Evolutionary conservation across 2,888 invertebrate genomes (phyloP), one percentile per base, ranked within the genome.

Genomic region (Autographa gamma): DNA sequence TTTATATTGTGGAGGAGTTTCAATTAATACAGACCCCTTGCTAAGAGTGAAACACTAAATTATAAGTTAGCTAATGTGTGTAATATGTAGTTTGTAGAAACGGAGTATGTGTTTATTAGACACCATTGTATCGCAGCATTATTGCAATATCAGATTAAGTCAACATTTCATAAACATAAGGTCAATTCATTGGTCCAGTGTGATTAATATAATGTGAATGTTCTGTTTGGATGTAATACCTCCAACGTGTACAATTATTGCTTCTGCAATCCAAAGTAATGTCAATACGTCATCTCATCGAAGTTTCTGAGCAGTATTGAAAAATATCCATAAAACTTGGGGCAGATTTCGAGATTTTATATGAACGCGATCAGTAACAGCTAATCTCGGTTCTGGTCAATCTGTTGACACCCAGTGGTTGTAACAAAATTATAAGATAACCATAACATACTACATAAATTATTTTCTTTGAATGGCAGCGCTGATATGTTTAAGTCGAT

Each of bases 1-100:
- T 86, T 85, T 80, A 79, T 79, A 75, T 69, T 64, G 68, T 67
- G 68, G 70, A 73, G 13, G 74, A 67, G 64, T 77, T 75, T 71
- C 60, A 79, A 82, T 85, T 81, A 78, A 80, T 80, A 74, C 63
- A 52, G 60, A 73, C 63, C 66, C 63, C 52, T 59, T 62, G 59
- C 38, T 41, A 9, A 8, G n/a, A 70, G 77, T 73, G 73, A 77
- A 74, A 74, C 31, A 65, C 62, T 67, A 61, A 74, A 66, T 73
- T 70, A 74, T 66, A 71, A 65, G 54, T 71, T 6, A 16, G n/a
- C n/a, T 34, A 58, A 68, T 60, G 43, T 43, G 54, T 41, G 61
- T 52, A 56, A 58, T 25, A 18, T 58, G 7, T 11, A 18, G 13
- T 4, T 25, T 4, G 13, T 25, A 18, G 0, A 3, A 7, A 19